These are phyloP conservation scores for Xyrauchen texanus DNA, from an alignment of 2,113 vertebrate species.

Conservation along the genomic window DNA sequence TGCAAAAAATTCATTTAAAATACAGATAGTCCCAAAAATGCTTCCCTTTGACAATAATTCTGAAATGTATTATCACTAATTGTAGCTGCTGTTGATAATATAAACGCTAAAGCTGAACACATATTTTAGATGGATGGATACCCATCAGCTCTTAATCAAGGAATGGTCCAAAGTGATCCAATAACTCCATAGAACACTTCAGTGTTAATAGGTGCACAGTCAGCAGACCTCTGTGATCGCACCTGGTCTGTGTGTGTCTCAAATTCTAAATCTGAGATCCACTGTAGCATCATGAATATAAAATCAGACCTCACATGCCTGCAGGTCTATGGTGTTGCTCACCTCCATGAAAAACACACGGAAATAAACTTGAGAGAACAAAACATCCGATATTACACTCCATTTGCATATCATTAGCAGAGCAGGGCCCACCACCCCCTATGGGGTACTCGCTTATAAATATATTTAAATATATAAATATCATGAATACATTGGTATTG, in stretches of 20 bases:
- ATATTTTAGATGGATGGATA: too few relatives aligned
- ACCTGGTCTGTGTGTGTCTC: conserved; percentile 30
- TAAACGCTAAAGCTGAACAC: too few relatives aligned
- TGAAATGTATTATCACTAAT: too few relatives aligned
- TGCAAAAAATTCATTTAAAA: too few relatives aligned
- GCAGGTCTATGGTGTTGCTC: conserved; percentile 39
- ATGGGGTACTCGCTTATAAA: conserved; percentile 77
- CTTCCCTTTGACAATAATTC: too few relatives aligned
- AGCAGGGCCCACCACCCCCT: conserved; percentile 65
- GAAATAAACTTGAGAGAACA: conserved; percentile 66
- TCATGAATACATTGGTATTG: conserved; percentile 76
- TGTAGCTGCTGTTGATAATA: too few relatives aligned
- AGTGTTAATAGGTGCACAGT: too few relatives aligned
- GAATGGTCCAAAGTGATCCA: too few relatives aligned
- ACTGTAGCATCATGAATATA: conserved; percentile 50
- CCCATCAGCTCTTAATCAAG: too few relatives aligned
- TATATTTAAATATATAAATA: conserved; percentile 84
- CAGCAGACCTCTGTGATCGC: too few relatives aligned
- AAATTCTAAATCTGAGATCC: conserved; percentile 5
- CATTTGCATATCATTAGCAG: conserved; percentile 80
- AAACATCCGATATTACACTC: conserved; percentile 68
- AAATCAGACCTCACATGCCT: conserved; percentile 43
- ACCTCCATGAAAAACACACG: conserved; percentile 58
- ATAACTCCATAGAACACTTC: too few relatives aligned
- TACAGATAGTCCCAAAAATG: too few relatives aligned